Percentiles rank a stretch among this genome's conserved stretches.
phyloP scores from a whole-genome alignment of 2,113 vertebrate species.

The Myiozetetes cayanensis region DNA sequence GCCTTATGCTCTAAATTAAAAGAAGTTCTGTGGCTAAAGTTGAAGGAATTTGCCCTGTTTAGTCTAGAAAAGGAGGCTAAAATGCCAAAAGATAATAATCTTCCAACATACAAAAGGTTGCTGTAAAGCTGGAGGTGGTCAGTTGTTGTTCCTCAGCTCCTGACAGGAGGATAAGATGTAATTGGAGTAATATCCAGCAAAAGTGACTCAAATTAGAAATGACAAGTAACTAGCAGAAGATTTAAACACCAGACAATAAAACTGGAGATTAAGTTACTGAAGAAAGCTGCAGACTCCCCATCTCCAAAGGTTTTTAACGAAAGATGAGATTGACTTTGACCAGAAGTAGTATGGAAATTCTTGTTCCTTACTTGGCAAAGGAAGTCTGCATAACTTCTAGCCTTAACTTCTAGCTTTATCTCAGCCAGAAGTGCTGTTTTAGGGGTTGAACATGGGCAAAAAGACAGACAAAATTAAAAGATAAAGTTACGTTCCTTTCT shows the following conservation, averaged over 20 bases:
- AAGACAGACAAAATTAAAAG: neutral
- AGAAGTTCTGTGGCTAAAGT: neutral
- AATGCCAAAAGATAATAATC: neutral
- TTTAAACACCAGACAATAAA: neutral
- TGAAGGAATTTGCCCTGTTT: neutral
- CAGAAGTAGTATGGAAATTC: neutral
- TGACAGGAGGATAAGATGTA: neutral
- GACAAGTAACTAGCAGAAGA: neutral
- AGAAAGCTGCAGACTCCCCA: neutral
- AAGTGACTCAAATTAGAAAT: neutral
- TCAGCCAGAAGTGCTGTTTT: neutral
- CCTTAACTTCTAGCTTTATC: neutral
- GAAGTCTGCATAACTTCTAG: neutral
- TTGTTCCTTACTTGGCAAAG: neutral
- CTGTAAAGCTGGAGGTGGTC: neutral
- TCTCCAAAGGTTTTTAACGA: neutral
- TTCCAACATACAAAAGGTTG: fast-evolving
- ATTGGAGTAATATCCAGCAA: neutral
- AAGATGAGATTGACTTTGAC: neutral
- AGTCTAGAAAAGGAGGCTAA: neutral
- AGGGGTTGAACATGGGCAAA: neutral
- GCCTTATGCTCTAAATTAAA: neutral
- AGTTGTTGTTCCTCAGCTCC: neutral
- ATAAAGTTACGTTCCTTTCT: neutral
- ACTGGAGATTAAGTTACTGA: neutral